phyloP scores from a whole-genome alignment of 2,797 vertebrate species.

The Anguilla anguilla region DNA sequence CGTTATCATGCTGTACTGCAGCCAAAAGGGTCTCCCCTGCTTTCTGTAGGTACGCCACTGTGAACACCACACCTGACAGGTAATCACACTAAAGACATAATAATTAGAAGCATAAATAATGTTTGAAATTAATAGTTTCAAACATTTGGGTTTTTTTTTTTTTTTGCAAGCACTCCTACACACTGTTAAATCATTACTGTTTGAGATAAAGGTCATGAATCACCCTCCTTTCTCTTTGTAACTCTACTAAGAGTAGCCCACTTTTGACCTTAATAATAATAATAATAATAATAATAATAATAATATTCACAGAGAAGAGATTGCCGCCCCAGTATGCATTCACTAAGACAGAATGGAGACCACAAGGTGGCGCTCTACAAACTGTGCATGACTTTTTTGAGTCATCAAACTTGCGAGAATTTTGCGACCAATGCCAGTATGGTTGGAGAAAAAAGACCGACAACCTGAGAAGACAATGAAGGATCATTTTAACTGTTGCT shows the following conservation, averaged over 20 bases:
- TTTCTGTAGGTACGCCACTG: neutral
- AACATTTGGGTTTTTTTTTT: neutral
- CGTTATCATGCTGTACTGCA: neutral
- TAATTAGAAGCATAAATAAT: constrained; percentile 4
- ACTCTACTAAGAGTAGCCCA: constrained; percentile 13
- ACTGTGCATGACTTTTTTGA: neutral
- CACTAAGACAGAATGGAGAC: constrained; percentile 20
- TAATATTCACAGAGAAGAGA: neutral
- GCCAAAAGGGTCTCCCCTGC: constrained; percentile 23
- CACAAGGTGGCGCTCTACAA: constrained; percentile 61
- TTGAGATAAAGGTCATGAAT: neutral
- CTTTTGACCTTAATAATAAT: neutral
- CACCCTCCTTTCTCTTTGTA: neutral
- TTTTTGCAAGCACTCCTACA: neutral
- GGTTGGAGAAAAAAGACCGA: neutral
- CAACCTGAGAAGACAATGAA: constrained; percentile 30
- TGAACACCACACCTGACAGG: constrained; percentile 7
- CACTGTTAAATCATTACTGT: neutral
- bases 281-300: neutral
- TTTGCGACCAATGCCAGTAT: constrained; percentile 5
- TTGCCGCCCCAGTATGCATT: neutral
- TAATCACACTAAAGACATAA: constrained; percentile 14
- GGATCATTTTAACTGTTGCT: constrained; percentile 35
- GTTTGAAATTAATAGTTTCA: neutral
- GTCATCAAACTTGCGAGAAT: neutral